Evolutionary conservation across 2,113 vertebrate genomes (phyloP), one percentile per base, ranked within the genome.

Genomic region (Ictalurus furcatus): DNA sequence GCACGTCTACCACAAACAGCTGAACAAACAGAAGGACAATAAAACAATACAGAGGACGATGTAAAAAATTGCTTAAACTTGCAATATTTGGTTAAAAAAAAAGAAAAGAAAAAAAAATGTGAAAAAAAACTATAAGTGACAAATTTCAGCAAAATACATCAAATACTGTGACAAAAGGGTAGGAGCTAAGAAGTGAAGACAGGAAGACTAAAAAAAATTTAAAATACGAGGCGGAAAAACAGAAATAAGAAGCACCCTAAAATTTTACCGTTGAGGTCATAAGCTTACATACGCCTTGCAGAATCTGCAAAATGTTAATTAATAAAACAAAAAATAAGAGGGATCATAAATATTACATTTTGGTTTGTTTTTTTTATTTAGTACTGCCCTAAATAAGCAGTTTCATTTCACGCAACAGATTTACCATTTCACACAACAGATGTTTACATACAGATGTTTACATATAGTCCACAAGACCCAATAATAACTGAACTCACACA

Each of bases 1-100:
- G 95, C 85, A 99, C 97, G 92, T 99, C 98, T 17, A 97, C 96
- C 85, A 99, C 98, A 93, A 99, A 99, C n/a, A 99, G 95, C 98
- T 99, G 92, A 4, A 85, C 84, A 76, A 63, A 63, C 85, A 74
- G 12, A 17, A 48, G 44, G 44, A 48, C 44, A 48, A 48, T 48
- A 48, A 85, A 69, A 52, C 58, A 14, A 76, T 25, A 17, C 21
- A 17, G 2, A 21, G 34, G 44, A 48, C 44, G 3, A 6, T 44
- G 44, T 13, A 56, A 56, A 56, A 56, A 56, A 56, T 0, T 3
- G 11, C 12, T 56, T 56, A 13, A 56, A 58, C 56, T 17, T 58
- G 12, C 54, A 56, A 13, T 56, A 56, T 56, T 56, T 61, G 19
- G 58, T 59, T 6, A 58, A 58, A 58, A 28, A 65, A 1, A 19